These are phyloP conservation scores for Neopelma chrysocephalum DNA, from an alignment of 2,797 vertebrate genomes.

Conservation along the genomic window DNA sequence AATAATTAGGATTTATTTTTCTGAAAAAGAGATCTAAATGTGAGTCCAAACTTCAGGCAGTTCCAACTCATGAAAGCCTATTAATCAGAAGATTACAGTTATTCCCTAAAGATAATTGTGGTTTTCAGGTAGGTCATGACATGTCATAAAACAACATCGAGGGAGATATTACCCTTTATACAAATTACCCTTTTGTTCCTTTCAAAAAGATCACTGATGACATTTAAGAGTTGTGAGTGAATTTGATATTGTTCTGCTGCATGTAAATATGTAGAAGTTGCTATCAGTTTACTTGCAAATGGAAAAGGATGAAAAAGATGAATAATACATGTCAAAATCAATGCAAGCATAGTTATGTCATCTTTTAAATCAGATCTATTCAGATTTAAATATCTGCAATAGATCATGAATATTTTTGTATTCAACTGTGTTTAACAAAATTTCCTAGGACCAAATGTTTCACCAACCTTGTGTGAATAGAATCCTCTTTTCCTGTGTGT, in stretches of 20 bases:
- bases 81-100: conserved; percentile 39
- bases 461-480: background rate
- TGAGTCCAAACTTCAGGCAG: background rate
- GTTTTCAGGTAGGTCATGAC: conserved; percentile 28
- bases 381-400: background rate
- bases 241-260: background rate
- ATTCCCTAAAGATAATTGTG: conserved; percentile 19
- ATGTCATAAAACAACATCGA: background rate
- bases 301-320: background rate
- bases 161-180: conserved; percentile 29
- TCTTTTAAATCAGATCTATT: background rate
- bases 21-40: background rate
- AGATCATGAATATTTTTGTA: background rate
- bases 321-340: background rate
- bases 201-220: background rate
- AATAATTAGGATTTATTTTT: background rate
- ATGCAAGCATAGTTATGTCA: background rate
- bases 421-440: background rate
- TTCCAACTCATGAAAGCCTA: background rate
- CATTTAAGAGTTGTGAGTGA: conserved; percentile 12
- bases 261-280: background rate
- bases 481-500: background rate
- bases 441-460: background rate
- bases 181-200: conserved; percentile 38
- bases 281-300: background rate